phyloP scores from a whole-genome alignment of 2,113 vertebrate genomes.

The Capra hircus region DNA sequence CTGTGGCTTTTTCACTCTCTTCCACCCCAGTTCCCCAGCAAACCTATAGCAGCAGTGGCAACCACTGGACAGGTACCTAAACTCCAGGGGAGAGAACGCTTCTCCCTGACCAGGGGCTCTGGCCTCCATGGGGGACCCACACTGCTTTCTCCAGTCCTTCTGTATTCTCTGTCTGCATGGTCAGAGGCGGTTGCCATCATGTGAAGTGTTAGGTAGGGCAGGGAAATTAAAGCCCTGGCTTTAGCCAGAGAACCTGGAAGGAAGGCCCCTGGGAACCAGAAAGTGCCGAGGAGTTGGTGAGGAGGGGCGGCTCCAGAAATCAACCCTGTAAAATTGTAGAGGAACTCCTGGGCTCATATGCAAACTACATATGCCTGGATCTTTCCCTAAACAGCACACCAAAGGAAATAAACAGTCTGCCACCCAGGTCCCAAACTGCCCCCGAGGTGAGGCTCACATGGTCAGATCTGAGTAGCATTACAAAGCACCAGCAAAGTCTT shows the following conservation, averaged over 20 bases:
- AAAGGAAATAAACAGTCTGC: neutral
- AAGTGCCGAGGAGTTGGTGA: neutral
- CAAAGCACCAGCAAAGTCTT: neutral
- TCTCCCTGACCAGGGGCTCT: neutral
- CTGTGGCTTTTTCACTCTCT: neutral
- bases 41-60: neutral
- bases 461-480: neutral
- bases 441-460: neutral
- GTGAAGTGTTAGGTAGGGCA: neutral
- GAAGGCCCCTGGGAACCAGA: neutral
- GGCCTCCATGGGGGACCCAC: neutral
- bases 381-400: neutral
- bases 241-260: neutral
- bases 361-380: neutral
- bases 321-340: neutral
- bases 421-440: neutral
- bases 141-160: neutral
- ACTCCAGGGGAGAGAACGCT: neutral
- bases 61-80: too few species aligned
- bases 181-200: neutral
- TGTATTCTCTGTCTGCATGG: neutral
- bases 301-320: neutral
- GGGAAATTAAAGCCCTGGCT: neutral
- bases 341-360: neutral
- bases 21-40: neutral